Base-by-base conservation (phyloP, 37 sponge, comb jelly and placozoan genomes). In the Aplysina aerophoba region DNA sequence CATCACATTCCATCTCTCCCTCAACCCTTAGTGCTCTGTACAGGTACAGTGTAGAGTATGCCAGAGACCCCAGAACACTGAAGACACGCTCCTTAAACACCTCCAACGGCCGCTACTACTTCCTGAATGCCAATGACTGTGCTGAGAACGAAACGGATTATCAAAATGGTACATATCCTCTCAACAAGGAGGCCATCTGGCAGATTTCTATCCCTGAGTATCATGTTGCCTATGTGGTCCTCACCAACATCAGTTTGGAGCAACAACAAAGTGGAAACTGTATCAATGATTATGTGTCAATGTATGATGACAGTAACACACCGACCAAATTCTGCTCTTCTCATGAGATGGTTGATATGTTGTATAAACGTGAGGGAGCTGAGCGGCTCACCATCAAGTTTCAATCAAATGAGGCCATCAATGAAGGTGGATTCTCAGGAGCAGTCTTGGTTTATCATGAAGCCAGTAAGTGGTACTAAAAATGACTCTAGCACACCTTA, bases 141-240 rank as follows among this genome's bases (percentile, higher is more conserved):
- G 50, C 50, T 44, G 50, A 44, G 50, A 3, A 11, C 8, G 50
- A n/a, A n/a, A n/a, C 50, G 50, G 50, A 44, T 44, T 3, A 44
- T 8, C 50, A 44, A 8, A 40, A 73, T 8, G 20, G 37, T 31
- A n/a, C 78, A 16, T 75, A 75, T 11, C 78, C 78, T 25, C 53
- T 19, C 20, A 75, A 75, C 78, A 75, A 19, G 54, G 78, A 75
- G 39, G 50, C 53, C 1, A 54, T 75, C 14, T 75, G 78, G 78
- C 44, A 53, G 53, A 50, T 75, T 8, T 12, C 20, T 14, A 36
- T 75, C n/a, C 78, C 78, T 16, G 53, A 40, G 13, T 25, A 75
- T 54, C 24, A 25, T 12, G 28, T 27, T 5, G 15, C 53, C 21
- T 17, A 19, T 36, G 20, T 75, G 15, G 38, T 75, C 14, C 44